Conservation (phyloP, 2,888 invertebrate species). For the Cosmia trapezina region DNA sequence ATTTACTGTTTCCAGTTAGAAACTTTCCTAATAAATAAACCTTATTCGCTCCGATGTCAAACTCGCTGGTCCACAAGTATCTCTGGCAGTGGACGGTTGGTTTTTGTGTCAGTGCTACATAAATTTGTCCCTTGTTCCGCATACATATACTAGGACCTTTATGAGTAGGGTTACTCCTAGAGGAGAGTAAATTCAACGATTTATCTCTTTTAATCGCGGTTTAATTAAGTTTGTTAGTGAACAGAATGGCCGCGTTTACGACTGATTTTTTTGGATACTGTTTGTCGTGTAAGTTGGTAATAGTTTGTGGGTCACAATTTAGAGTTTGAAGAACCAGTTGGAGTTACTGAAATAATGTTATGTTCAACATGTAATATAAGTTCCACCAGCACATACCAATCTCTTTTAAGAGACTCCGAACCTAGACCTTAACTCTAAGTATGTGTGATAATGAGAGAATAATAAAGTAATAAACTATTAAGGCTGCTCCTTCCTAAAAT, state of each 20-base stretch:
- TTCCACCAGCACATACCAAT: too few species aligned
- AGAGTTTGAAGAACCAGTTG: neutral
- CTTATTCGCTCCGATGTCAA: constrained; percentile 87
- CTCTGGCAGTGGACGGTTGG: constrained; percentile 78
- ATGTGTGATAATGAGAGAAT: too few species aligned
- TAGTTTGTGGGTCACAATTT: constrained; percentile 8
- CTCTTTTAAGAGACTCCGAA: too few species aligned
- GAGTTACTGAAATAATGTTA: neutral
- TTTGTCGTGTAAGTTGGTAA: constrained; percentile 2
- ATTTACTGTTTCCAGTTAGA: constrained; percentile 85
- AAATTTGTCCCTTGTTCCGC: constrained; percentile 84
- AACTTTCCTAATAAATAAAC: constrained; percentile 89
- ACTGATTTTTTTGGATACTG: constrained; percentile 47
- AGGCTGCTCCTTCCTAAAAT: too few species aligned
- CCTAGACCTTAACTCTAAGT: too few species aligned
- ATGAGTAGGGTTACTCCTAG: constrained; percentile 85
- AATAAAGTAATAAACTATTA: too few species aligned
- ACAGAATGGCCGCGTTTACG: constrained; percentile 56
- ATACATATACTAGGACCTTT: constrained; percentile 83
- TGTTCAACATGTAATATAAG: neutral
- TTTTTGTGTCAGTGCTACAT: constrained; percentile 85
- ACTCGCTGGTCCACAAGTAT: constrained; percentile 85
- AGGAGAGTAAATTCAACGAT: constrained; percentile 81
- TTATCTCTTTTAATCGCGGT: constrained; percentile 85
- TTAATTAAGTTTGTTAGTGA: constrained; percentile 80